Evolutionary conservation across 1,140 invertebrate genomes (phyloP).

Genomic region (Venturia canescens): DNA sequence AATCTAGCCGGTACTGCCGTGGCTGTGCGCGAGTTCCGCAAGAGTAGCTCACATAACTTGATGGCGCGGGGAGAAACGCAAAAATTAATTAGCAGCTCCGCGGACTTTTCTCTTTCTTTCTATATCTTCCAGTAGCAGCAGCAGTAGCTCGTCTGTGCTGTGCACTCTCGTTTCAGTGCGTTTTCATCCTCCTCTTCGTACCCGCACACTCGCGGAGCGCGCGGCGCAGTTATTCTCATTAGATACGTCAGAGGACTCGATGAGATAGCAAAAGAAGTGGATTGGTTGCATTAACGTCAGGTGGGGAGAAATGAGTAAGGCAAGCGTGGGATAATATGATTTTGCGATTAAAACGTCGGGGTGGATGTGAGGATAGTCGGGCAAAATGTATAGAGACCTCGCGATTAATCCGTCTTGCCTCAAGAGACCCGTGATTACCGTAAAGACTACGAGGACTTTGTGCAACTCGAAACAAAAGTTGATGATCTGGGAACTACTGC

Average conservation of each 20-base stretch:
- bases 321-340: conserved; percentile 47
- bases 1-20: conserved; percentile 24
- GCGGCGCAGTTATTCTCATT: conserved; percentile 36
- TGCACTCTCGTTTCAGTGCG: conserved; percentile 5
- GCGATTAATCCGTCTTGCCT: conserved; percentile 36
- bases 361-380: conserved; percentile 19
- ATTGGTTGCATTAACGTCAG: not conserved
- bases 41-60: conserved; percentile 23
- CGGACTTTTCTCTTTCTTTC: conserved; percentile 1
- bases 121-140: not conserved
- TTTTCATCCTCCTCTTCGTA: conserved; percentile 12
- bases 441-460: conserved; percentile 1
- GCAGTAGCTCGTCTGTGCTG: not conserved
- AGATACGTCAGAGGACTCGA: conserved; percentile 34
- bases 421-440: conserved; percentile 22
- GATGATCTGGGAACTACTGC: not conserved
- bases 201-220: not conserved
- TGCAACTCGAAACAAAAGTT: not conserved
- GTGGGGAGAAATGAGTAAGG: not conserved
- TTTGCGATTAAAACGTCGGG: conserved; percentile 42
- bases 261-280: conserved; percentile 24
- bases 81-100: conserved; percentile 43
- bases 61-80: conserved; percentile 30
- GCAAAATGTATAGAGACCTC: conserved; percentile 16
- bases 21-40: not conserved